Evolutionary conservation across 2,797 vertebrate genomes (phyloP).

Genomic region (Myotis pilosus): DNA sequence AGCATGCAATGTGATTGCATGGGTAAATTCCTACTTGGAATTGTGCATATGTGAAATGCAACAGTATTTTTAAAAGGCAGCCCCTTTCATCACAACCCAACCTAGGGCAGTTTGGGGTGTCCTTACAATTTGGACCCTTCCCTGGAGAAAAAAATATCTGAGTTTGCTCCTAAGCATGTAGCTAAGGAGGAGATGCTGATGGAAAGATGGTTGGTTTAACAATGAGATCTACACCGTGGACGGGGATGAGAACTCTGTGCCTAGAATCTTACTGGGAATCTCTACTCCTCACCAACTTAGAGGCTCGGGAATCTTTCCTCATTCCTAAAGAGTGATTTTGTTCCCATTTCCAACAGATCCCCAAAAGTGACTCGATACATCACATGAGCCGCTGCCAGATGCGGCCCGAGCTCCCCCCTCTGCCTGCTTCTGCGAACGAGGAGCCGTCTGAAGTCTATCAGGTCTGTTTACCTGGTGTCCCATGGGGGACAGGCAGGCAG

Average conservation of each 20-base stretch:
- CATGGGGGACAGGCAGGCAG: background rate
- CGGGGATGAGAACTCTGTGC: background rate
- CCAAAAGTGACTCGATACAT: constrained; percentile 75
- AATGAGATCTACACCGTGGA: background rate
- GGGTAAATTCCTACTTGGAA: background rate
- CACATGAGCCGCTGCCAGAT: constrained; percentile 82
- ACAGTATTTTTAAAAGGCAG: background rate
- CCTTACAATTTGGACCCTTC: background rate
- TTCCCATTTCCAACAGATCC: constrained; percentile 64
- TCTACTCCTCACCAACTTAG: background rate
- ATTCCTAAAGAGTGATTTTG: constrained; percentile 36
- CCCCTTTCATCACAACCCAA: background rate
- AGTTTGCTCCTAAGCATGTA: background rate
- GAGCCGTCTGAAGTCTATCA: constrained; percentile 83
- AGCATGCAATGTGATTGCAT: background rate
- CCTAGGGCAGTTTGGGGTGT: background rate
- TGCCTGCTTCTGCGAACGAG: constrained; percentile 67
- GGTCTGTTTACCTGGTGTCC: constrained; percentile 77
- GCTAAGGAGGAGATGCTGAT: background rate
- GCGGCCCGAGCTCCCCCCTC: constrained; percentile 74
- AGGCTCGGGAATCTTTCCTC: background rate
- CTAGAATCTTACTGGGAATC: background rate
- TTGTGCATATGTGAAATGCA: background rate
- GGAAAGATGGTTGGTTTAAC: background rate
- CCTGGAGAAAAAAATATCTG: background rate